phyloP scores from a whole-genome alignment of 1,140 invertebrate genomes.

The Aphelenchoides besseyi region DNA sequence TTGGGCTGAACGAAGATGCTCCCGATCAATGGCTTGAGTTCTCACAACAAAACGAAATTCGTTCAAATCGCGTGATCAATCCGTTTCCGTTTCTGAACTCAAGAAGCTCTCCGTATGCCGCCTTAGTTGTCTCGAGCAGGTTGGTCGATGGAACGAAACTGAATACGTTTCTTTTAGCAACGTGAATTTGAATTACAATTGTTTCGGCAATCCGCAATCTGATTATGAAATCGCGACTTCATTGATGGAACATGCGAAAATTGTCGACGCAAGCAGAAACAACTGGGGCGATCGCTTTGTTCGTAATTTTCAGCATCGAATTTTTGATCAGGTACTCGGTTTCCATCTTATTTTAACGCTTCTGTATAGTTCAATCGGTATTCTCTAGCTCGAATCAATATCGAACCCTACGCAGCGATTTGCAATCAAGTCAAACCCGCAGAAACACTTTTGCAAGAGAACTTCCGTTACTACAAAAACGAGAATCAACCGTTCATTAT shows the following conservation, averaged over 20 bases:
- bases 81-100: conserved; percentile 75
- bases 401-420: conserved; percentile 60
- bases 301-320: conserved; percentile 67
- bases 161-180: conserved; percentile 74
- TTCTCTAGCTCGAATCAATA: conserved; percentile 56
- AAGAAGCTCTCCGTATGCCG: conserved; percentile 66
- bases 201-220: conserved; percentile 83
- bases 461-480: conserved; percentile 57
- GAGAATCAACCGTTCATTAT: conserved; percentile 46
- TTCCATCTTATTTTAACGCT: conserved; percentile 1
- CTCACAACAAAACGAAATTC: conserved; percentile 78
- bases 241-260: conserved; percentile 83
- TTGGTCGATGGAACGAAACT: conserved; percentile 69
- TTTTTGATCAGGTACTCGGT: conserved; percentile 59
- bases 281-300: conserved; percentile 74
- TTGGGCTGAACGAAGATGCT: conserved; percentile 62
- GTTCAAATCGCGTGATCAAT: conserved; percentile 81
- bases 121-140: conserved; percentile 82
- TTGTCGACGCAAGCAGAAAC: conserved; percentile 88
- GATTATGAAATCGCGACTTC: conserved; percentile 91
- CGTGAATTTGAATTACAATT: conserved; percentile 82
- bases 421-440: conserved; percentile 58
- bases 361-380: conserved; percentile 59
- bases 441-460: conserved; percentile 50
- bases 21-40: conserved; percentile 69